Base-by-base conservation (phyloP, 2,888 invertebrate genomes). In the Euproctis similis region DNA sequence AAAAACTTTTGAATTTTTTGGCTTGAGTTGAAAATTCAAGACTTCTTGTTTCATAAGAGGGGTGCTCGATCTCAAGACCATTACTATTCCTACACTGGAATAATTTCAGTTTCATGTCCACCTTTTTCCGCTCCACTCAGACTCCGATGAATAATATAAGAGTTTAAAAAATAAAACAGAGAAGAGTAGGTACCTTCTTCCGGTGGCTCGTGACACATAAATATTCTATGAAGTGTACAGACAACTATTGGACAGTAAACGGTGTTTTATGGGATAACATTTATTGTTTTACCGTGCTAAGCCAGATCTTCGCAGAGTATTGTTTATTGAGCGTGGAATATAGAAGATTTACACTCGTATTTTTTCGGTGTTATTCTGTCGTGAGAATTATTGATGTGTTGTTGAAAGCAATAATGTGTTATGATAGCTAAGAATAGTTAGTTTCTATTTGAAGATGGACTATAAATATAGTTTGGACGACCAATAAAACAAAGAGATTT, bases 201-300 rank as follows among this genome's bases (percentile, higher is more conserved):
- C 49, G 39, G 39, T 45, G 41, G 47, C 57, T 49, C 40, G 39
- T 46, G 42, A 47, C 58, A 55, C 59, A 77, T 80, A 76, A 77
- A 80, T 80, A 80, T 80, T 78, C 67, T 64, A 78, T 78, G 76
- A 78, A 74, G 68, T 61, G 63, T 67, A 58, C 58, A 53, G 59
- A 70, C 71, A 65, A 58, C 62, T 71, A 71, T 71, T 65, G 72
- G 74, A 68, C 70, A 59, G 73, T 75, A 76, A 80, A 75, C 66
- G 68, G 59, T 68, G 67, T 70, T 77, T 77, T 76, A 78, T 74
- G 66, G 68, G 63, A 67, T 61, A 66, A 59, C 70, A 75, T 76
- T 77, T 75, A 78, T 77, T 77, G 71, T 75, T 75, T 69, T 66
- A 71, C 63, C 61, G 64, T 59, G 53, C 60, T 60, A 58, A 66